phyloP scores from a whole-genome alignment of 2,113 vertebrate genomes.

The Carlito syrichta region DNA sequence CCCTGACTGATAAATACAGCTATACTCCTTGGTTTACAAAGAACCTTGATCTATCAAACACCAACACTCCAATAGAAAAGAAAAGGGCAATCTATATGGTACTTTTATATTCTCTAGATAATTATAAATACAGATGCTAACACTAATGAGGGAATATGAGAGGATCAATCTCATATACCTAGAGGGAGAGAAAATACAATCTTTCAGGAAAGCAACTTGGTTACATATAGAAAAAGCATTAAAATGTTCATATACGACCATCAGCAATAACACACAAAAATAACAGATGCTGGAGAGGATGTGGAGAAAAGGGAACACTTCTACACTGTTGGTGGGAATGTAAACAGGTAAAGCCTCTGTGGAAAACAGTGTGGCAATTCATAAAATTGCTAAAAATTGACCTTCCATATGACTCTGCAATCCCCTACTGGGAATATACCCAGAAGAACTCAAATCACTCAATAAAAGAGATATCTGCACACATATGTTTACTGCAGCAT shows the following conservation, averaged over 20 bases:
- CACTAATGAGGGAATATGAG: neutral
- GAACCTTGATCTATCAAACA: neutral
- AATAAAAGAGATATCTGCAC: too few relatives aligned
- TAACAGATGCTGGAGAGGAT: too few relatives aligned
- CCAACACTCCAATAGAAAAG: neutral
- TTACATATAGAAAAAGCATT: neutral
- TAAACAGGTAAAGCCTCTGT: too few relatives aligned
- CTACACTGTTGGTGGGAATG: too few relatives aligned
- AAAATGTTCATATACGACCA: neutral
- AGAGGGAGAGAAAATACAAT: neutral
- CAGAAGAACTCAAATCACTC: too few relatives aligned
- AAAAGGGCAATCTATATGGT: neutral
- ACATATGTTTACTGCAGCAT: too few relatives aligned
- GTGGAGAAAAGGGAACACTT: too few relatives aligned
- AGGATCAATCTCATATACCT: neutral
- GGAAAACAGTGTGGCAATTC: too few relatives aligned
- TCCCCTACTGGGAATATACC: too few relatives aligned
- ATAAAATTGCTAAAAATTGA: too few relatives aligned
- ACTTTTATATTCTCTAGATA: neutral
- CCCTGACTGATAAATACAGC: neutral
- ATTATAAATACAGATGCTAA: neutral
- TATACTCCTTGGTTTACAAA: neutral
- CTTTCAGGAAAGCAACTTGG: constrained; percentile 8
- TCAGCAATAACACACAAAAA: too few relatives aligned
- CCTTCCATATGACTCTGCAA: too few relatives aligned